Conservation (phyloP, 2,888 invertebrate species). For the Acronicta leporina region DNA sequence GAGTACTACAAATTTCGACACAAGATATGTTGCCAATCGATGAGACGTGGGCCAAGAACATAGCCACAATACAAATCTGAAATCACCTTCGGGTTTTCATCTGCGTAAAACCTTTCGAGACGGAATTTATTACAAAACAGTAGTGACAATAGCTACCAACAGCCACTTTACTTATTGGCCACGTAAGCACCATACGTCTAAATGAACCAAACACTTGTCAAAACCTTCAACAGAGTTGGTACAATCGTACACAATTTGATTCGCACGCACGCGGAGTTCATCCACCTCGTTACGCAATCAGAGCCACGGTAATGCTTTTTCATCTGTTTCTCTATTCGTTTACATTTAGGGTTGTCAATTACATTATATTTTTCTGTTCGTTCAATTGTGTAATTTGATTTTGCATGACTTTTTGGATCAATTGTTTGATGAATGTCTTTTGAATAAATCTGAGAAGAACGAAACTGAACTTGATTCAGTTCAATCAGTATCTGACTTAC, state of each 20-base stretch:
- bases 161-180: too few relatives aligned
- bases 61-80: too few relatives aligned
- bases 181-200: background rate
- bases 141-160: too few relatives aligned
- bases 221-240: constrained; percentile 11
- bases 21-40: too few relatives aligned
- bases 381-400: background rate
- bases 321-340: constrained; percentile 61
- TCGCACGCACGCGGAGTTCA: constrained; percentile 77
- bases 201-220: constrained; percentile 23
- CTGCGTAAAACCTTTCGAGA: too few relatives aligned
- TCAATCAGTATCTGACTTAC: too few relatives aligned
- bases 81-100: too few relatives aligned
- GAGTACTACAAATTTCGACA: too few relatives aligned
- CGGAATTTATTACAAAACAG: too few relatives aligned
- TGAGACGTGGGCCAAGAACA: too few relatives aligned
- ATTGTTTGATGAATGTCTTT: background rate
- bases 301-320: constrained; percentile 61
- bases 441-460: background rate
- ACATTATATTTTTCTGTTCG: background rate
- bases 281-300: constrained; percentile 76
- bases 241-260: constrained; percentile 68
- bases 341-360: constrained; percentile 42
- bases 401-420: background rate
- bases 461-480: too few relatives aligned